phyloP scores from a whole-genome alignment of 2,113 vertebrate species.

The Edolisoma coerulescens region DNA sequence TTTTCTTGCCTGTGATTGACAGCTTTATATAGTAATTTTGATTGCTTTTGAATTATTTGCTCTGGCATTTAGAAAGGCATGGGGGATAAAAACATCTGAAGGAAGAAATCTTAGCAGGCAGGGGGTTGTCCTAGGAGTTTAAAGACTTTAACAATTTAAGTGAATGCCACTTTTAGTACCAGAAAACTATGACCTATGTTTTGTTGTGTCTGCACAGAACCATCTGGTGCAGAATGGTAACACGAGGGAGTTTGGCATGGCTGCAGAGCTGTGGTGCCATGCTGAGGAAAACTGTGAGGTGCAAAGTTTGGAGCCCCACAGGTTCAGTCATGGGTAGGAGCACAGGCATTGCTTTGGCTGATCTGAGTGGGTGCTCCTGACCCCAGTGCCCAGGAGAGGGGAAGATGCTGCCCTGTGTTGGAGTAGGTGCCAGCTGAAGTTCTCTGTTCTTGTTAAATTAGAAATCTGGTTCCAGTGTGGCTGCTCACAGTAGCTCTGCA shows the following conservation, averaged over 20 bases:
- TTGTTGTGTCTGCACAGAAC: neutral
- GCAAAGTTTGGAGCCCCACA: neutral
- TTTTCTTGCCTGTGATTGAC: neutral
- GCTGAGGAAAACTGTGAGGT: neutral
- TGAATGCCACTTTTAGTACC: neutral
- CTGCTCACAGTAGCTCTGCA: neutral
- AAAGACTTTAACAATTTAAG: neutral
- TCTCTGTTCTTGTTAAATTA: neutral
- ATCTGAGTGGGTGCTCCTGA: neutral
- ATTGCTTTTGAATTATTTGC: neutral
- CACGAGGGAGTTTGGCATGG: accelerated
- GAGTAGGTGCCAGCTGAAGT: neutral
- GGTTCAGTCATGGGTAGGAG: neutral
- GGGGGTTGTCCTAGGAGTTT: neutral
- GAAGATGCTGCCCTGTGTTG: neutral
- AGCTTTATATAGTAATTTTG: neutral
- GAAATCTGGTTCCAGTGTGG: neutral
- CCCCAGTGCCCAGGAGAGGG: neutral
- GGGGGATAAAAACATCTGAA: neutral
- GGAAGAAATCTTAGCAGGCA: neutral
- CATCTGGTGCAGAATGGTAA: neutral
- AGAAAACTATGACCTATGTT: neutral
- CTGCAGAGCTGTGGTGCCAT: neutral
- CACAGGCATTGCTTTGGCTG: accelerated
- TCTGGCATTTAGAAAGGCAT: neutral